Conservation (phyloP, 2,888 invertebrate genomes). For the Himalopsyche tibetana region DNA sequence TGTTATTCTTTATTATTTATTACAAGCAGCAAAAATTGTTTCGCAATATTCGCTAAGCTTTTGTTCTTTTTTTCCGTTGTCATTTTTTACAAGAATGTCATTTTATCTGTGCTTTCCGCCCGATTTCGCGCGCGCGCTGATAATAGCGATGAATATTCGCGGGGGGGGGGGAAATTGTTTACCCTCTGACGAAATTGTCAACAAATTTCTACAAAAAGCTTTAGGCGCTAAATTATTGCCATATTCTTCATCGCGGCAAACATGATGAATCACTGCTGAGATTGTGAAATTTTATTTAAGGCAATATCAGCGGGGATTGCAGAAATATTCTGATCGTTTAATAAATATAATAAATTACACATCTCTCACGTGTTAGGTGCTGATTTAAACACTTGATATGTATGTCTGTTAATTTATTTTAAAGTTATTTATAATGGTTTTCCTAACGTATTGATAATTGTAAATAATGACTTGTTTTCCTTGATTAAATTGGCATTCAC, state of each 20-base stretch:
- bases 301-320: neutral
- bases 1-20: too few relatives aligned
- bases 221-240: slow-evolving; percentile 1
- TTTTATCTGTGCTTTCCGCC: slow-evolving; percentile 34
- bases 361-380: too few relatives aligned
- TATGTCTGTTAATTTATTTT: too few relatives aligned
- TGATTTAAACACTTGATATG: too few relatives aligned
- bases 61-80: neutral
- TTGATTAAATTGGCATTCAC: too few relatives aligned
- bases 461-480: too few relatives aligned
- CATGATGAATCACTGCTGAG: slow-evolving; percentile 5
- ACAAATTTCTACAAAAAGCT: slow-evolving; percentile 24
- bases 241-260: neutral
- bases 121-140: slow-evolving; percentile 22
- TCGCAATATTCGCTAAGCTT: neutral
- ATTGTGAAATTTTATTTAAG: neutral
- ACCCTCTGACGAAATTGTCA: slow-evolving; percentile 7
- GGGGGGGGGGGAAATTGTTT: neutral
- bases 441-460: too few relatives aligned
- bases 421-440: too few relatives aligned
- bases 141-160: slow-evolving; percentile 21
- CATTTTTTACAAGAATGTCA: slow-evolving; percentile 31
- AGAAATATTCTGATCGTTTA: too few relatives aligned
- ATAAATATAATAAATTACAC: too few relatives aligned
- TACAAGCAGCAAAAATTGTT: too few relatives aligned